phyloP scores from a whole-genome alignment of 2,888 invertebrate genomes.

The Cephus sareptanus region DNA sequence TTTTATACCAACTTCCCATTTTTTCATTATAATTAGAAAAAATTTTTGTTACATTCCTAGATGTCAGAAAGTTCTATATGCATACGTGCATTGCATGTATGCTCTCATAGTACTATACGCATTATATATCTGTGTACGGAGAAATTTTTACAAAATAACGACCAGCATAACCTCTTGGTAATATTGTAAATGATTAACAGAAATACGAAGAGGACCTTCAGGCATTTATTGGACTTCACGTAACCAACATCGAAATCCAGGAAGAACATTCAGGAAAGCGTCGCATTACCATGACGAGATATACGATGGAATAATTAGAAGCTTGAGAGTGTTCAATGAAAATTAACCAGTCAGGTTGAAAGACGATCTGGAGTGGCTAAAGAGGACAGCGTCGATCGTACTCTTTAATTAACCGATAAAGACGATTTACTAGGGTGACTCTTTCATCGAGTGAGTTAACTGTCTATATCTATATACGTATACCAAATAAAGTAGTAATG shows the following conservation, averaged over 20 bases:
- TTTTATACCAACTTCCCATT: not conserved
- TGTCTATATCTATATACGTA: not conserved
- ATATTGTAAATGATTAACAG: not conserved
- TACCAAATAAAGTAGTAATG: not conserved
- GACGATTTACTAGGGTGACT: not conserved
- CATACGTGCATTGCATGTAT: not conserved
- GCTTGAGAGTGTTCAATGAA: not conserved
- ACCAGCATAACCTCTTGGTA: too few relatives aligned
- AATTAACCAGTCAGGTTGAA: not conserved
- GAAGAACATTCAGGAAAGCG: not conserved
- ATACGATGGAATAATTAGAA: not conserved
- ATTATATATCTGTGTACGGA: not conserved
- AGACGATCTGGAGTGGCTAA: not conserved
- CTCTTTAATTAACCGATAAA: slow-evolving; percentile 3
- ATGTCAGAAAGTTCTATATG: not conserved
- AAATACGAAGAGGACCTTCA: not conserved
- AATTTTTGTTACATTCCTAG: not conserved
- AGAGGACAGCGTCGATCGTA: not conserved
- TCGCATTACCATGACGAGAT: not conserved
- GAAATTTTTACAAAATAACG: not conserved
- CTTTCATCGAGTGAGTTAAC: not conserved
- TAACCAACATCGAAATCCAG: not conserved
- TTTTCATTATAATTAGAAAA: not conserved
- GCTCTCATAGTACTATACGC: not conserved
- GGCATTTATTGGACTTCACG: not conserved